Evolutionary conservation across 2,113 vertebrate genomes (phyloP).

Genomic region (Vicugna pacos): DNA sequence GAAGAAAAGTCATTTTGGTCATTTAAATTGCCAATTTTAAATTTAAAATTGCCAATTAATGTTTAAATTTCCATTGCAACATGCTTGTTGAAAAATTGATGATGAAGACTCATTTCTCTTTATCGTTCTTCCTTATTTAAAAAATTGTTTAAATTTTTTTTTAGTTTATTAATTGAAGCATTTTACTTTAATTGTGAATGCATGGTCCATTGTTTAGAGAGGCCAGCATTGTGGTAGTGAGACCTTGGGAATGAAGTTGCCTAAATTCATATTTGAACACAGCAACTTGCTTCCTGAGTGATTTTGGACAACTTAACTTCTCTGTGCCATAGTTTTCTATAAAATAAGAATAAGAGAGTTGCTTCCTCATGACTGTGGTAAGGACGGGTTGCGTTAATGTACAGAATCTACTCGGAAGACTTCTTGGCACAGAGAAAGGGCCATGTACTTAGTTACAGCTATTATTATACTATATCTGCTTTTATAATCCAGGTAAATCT

Average conservation of each 20-base stretch:
- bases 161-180: too few species aligned
- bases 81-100: not conserved
- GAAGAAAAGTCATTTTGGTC: not conserved
- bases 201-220: not conserved
- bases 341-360: not conserved
- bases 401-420: not conserved
- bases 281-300: not conserved
- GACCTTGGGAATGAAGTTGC: not conserved
- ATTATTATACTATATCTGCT: not conserved
- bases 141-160: too few species aligned
- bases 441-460: not conserved
- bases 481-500: too few species aligned
- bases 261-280: not conserved
- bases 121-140: too few species aligned
- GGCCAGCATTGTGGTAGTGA: not conserved
- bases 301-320: not conserved
- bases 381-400: not conserved
- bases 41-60: slow-evolving; percentile 3
- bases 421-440: not conserved
- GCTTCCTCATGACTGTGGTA: not conserved
- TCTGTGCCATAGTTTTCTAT: not conserved
- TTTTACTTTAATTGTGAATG: not conserved
- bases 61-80: not conserved
- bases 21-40: not conserved
- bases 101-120: too few species aligned